Base-by-base conservation (phyloP, 1,140 invertebrate genomes). In the Pseudachorutes palmiensis region DNA sequence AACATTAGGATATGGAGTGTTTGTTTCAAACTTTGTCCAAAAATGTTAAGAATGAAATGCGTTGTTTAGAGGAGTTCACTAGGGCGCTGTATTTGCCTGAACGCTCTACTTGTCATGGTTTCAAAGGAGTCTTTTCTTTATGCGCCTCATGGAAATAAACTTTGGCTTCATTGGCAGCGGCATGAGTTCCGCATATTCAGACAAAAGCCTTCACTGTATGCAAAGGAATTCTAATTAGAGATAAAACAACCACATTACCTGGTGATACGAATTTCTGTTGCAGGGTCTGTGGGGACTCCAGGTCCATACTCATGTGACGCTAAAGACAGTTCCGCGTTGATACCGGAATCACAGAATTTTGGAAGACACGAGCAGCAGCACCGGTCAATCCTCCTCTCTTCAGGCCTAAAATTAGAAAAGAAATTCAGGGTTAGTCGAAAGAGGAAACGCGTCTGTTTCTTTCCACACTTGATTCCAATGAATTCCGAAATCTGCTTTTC, bases 371-470 rank as follows among this genome's bases (percentile, higher is more conserved):
- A 45, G 19, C 36, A 45, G 36, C 19, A 12, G 36, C 9, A 45
- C 9, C 9, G 36, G 36, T 45, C 36, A 45, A 19, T 45, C 36
- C 36, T 45, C 36, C 24, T 55, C 5, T 26, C 24, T 55, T 24
- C 51, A 26, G 24, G 5, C 24, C 51, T 55, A 55, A 55, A 55
- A 55, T 55, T 55, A 55, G 51, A 55, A 55, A 9, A 55, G 24
- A 22, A 16, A 55, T 45, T 45, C n/a, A n/a, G n/a, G n/a, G n/a
- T n/a, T n/a, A n/a, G n/a, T n/a, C n/a, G n/a, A n/a, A n/a, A n/a
- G n/a, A n/a, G n/a, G n/a, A n/a, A n/a, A n/a, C n/a, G n/a, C n/a
- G n/a, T n/a, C n/a, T n/a, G n/a, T n/a, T n/a, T n/a, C n/a, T n/a
- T 19, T 9, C 36, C 5, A 5, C 5, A 41, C 36, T 9, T 41